These are phyloP conservation scores for Euschistus heros DNA, from an alignment of 1,140 invertebrate species.

Conservation along the genomic window DNA sequence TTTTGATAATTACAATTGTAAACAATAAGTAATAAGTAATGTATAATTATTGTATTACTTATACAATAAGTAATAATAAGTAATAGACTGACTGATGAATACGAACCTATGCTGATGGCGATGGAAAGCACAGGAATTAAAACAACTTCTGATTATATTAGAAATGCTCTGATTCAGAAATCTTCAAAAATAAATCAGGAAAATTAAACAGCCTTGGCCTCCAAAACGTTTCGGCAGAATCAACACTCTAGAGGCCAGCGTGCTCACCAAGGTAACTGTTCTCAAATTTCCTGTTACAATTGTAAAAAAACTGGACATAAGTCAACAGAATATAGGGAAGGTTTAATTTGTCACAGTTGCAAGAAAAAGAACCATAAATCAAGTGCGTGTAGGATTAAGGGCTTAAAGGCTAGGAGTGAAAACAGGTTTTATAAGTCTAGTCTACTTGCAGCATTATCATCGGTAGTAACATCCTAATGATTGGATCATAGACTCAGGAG, in stretches of 20 bases:
- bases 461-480: too few relatives aligned
- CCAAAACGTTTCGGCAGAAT: not conserved
- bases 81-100: conserved; percentile 5
- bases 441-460: not conserved
- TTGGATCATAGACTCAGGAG: conserved; percentile 8
- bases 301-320: conserved; percentile 10
- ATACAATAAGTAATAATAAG: conserved; percentile 6
- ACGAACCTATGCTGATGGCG: too few relatives aligned
- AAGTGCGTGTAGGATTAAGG: too few relatives aligned
- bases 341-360: too few relatives aligned
- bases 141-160: too few relatives aligned
- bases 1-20: too few relatives aligned
- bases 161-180: not conserved
- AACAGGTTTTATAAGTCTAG: not conserved
- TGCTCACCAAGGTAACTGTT: not conserved
- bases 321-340: too few relatives aligned
- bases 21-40: too few relatives aligned
- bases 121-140: too few relatives aligned
- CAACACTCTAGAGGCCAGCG: too few relatives aligned
- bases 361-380: too few relatives aligned
- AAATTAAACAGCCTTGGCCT: not conserved
- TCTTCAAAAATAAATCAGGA: not conserved
- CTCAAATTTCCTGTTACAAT: not conserved
- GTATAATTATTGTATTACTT: too few relatives aligned
- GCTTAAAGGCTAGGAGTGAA: not conserved